Evolutionary conservation across 2,888 invertebrate species (phyloP), one percentile per base, ranked within the genome.

Genomic region (Melinopterus prodromus): DNA sequence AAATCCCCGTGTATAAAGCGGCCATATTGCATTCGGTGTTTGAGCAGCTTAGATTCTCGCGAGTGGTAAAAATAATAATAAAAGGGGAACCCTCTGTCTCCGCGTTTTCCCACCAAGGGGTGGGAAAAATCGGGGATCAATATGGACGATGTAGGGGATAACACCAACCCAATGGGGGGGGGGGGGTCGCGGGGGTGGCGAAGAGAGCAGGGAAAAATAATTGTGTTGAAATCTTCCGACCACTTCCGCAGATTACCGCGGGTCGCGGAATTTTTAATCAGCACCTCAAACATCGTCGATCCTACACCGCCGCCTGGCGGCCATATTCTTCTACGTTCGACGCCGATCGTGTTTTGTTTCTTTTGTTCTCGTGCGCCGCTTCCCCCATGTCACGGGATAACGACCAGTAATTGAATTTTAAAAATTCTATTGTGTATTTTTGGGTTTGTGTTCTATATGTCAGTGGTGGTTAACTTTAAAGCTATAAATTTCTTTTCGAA

Each of bases 221-320:
- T 53, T 53, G 53, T 53, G 53, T 53, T 53, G 7, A 12, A 53
- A 53, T 53, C 53, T 53, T 53, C 26, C 88, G 86, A 87, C 86
- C 88, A 86, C 88, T 89, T 88, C 86, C 86, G 85, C 85, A 82
- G 89, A 89, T 89, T 89, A 89, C 84, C 88, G 53, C 53, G 87
- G 86, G 53, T 9, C 53, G 86, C 86, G 87, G 80, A 88, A 89
- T 89, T 89, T 89, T 89, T 89, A 89, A 89, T 89, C 89, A 89
- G 87, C 85, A 88, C 87, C 89, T 89, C 89, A 89, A 89, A 89
- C 89, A 89, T 85, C 85, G 83, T 84, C 82, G 12, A 53, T 53
- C 53, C 53, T 26, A 26, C 26, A 3, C 26, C 26, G 3, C 26
- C 26, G 26, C 53, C 76, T 53, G 16, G 72, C 69, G 16, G 69